Conservation (phyloP, 2,797 vertebrate genomes). For the Natrix natrix region DNA sequence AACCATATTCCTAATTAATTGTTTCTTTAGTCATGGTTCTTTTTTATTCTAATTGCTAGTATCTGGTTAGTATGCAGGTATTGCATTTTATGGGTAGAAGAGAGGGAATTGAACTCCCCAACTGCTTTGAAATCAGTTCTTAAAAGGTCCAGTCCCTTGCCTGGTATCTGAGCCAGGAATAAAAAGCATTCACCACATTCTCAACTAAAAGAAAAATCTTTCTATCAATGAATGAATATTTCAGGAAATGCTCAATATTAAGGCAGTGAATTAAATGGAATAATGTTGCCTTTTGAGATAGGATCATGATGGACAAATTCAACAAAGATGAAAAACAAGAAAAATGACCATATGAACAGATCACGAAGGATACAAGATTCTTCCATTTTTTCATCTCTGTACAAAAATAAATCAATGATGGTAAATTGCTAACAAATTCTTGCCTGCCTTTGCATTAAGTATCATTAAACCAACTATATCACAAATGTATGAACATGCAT, state of each 20-base stretch:
- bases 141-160: conserved; percentile 41
- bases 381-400: not conserved
- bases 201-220: conserved; percentile 13
- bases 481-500: not conserved
- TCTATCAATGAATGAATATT: conserved; percentile 19
- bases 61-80: conserved; percentile 12
- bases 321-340: not conserved
- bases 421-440: not conserved
- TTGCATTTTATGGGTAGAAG: conserved; percentile 17
- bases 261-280: conserved; percentile 21
- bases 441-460: not conserved
- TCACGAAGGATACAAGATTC: not conserved
- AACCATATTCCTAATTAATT: conserved; percentile 55
- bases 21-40: conserved; percentile 51
- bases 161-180: conserved; percentile 36
- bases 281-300: not conserved
- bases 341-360: not conserved
- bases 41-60: conserved; percentile 29
- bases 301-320: not conserved
- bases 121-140: conserved; percentile 52
- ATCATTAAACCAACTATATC: not conserved
- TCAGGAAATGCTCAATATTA: not conserved
- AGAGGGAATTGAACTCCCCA: conserved; percentile 37
- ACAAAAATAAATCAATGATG: not conserved
- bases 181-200: conserved; percentile 48